These are phyloP conservation scores for Pachymerium ferrugineum DNA, from an alignment of 2,888 invertebrate species.

Conservation along the genomic window DNA sequence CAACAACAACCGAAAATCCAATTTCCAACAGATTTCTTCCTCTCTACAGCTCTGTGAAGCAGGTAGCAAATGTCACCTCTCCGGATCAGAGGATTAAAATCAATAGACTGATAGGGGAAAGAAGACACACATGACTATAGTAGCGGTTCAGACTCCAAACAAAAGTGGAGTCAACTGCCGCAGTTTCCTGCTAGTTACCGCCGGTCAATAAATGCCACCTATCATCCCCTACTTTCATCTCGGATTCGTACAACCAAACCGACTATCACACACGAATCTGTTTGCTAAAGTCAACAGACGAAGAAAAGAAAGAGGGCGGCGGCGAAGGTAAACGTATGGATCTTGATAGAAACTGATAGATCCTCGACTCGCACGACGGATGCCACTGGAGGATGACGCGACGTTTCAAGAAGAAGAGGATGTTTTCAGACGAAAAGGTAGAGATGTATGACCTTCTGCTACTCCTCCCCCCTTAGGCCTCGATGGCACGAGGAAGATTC, in stretches of 20 bases:
- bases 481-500: slow-evolving; percentile 1
- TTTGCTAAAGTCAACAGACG: neutral
- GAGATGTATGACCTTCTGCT: neutral
- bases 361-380: neutral
- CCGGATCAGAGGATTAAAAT: too few relatives aligned
- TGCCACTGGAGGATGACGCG: neutral
- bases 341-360: slow-evolving; percentile 7
- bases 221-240: neutral
- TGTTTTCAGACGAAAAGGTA: neutral
- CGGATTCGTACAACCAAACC: neutral
- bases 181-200: neutral
- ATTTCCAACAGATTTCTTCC: too few relatives aligned
- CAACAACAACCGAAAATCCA: too few relatives aligned
- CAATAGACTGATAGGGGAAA: neutral
- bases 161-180: neutral
- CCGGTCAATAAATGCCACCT: neutral
- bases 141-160: neutral
- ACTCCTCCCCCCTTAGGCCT: neutral
- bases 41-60: too few relatives aligned
- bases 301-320: neutral
- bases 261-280: neutral
- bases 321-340: neutral
- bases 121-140: too few relatives aligned
- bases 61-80: too few relatives aligned
- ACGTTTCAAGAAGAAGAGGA: neutral